phyloP scores from a whole-genome alignment of 2,888 invertebrate species.

The Rosalia funebris region DNA sequence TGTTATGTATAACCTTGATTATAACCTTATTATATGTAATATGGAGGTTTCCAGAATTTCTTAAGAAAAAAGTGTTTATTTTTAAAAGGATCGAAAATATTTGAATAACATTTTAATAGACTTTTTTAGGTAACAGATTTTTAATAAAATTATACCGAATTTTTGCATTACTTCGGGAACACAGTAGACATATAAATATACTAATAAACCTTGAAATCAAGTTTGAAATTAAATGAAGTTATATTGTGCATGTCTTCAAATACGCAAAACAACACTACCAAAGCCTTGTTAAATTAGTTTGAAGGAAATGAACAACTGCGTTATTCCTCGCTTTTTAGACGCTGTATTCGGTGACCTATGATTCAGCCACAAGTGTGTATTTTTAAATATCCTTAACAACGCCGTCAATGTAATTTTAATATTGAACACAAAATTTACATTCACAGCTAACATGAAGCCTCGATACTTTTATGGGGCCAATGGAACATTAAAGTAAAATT shows the following conservation, averaged over 20 bases:
- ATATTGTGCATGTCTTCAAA: background rate
- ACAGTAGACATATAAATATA: too few relatives aligned
- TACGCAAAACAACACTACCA: background rate
- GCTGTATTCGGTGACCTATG: conserved; percentile 14
- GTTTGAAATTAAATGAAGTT: conserved; percentile 1
- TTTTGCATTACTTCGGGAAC: too few relatives aligned
- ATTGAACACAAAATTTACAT: background rate
- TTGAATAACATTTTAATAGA: too few relatives aligned
- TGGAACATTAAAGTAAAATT: conserved; percentile 4
- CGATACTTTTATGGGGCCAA: conserved; percentile 4
- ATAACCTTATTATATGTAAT: too few relatives aligned
- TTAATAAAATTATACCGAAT: too few relatives aligned
- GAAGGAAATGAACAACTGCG: conserved; percentile 21
- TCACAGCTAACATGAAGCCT: background rate
- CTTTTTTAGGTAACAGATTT: too few relatives aligned
- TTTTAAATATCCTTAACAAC: conserved; percentile 13
- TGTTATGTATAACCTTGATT: too few relatives aligned
- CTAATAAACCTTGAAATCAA: too few relatives aligned
- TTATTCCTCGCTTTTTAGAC: background rate
- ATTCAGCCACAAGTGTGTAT: conserved; percentile 18
- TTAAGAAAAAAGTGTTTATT: too few relatives aligned
- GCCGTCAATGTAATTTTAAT: conserved; percentile 16
- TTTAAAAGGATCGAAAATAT: too few relatives aligned
- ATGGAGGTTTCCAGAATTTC: too few relatives aligned
- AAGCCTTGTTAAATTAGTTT: conserved; percentile 3